Evolutionary conservation across 2,113 vertebrate genomes (phyloP), one percentile per base, ranked within the genome.

Genomic region (Plotosus lineatus): DNA sequence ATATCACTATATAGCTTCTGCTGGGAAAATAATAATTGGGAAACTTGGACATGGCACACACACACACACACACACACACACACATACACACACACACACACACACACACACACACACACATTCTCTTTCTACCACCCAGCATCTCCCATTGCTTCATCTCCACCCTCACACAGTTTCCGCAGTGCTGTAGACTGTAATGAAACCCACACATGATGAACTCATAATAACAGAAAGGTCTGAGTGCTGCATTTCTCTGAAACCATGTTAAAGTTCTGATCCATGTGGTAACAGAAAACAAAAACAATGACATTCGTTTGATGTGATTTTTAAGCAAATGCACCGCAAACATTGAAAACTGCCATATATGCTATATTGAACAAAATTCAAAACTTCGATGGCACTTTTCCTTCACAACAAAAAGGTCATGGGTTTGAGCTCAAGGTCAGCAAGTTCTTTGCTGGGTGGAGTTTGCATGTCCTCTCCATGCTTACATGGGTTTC

Each of bases 31-130:
- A 15, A 50, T 9, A 28, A 46, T 3, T 8, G 14, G 23, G n/a
- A 26, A 68, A 44, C 66, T 69, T 46, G 23, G 23, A 69, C 42
- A 68, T 66, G 63, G 21, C 63, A 68, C 38, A 68, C 60, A 63
- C 6, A 40, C 61, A 10, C 55, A 12, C n/a, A 58, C 31, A 61
- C 12, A 60, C 26, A 60, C 26, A 60, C 60, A 63, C 63, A 66
- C 66, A 28, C 38, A 44, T 26, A 60, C 60, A 63, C 63, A 66
- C 63, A 68, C 38, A 68, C 60, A 63, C 6, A 40, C 61, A 10
- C 55, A 12, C n/a, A 58, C 31, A 61, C 12, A 60, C 26, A 60
- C 26, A 60, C 60, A 63, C 63, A 66, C 66, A 28, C 38, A 44
- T 26, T 68, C 66, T 46, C 38, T 26, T 26, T 68, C 14, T 71